A percentile compares a stretch with the other conserved stretches of the same genome.
Evolutionary conservation across 2,797 vertebrate species (phyloP).

Genomic region (Iguana delicatissima): DNA sequence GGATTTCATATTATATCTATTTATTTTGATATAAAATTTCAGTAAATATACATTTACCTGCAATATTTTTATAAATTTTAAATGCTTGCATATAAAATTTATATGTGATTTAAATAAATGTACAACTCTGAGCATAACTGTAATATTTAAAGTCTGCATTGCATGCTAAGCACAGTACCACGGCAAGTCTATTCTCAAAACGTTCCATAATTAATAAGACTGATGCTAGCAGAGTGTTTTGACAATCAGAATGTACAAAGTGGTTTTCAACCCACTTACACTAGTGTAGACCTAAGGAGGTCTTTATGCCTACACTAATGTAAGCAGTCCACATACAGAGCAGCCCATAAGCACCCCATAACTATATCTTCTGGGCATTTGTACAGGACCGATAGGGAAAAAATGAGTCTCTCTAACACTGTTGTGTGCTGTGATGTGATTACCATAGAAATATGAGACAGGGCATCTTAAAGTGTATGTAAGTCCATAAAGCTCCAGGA

Average conservation of each 20-base stretch:
- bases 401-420: not conserved
- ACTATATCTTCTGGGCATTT: slow-evolving; percentile 19
- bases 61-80: not conserved
- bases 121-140: not conserved
- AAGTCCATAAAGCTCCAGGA: slow-evolving; percentile 38
- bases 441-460: slow-evolving; percentile 28
- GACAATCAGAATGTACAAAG: not conserved
- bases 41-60: too few species aligned
- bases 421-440: not conserved
- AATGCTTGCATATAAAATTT: not conserved
- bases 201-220: slow-evolving; percentile 14
- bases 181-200: not conserved
- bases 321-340: not conserved
- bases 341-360: not conserved
- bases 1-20: too few species aligned
- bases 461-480: slow-evolving; percentile 36
- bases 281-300: not conserved
- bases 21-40: too few species aligned
- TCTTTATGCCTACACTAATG: not conserved
- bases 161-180: not conserved
- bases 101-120: not conserved
- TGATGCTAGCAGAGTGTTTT: slow-evolving; percentile 5
- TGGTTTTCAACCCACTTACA: slow-evolving; percentile 3
- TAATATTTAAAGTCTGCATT: not conserved
- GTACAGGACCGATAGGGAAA: slow-evolving; percentile 11